Conservation (phyloP, 2,113 vertebrate species). For the Xiphophorus couchianus region DNA sequence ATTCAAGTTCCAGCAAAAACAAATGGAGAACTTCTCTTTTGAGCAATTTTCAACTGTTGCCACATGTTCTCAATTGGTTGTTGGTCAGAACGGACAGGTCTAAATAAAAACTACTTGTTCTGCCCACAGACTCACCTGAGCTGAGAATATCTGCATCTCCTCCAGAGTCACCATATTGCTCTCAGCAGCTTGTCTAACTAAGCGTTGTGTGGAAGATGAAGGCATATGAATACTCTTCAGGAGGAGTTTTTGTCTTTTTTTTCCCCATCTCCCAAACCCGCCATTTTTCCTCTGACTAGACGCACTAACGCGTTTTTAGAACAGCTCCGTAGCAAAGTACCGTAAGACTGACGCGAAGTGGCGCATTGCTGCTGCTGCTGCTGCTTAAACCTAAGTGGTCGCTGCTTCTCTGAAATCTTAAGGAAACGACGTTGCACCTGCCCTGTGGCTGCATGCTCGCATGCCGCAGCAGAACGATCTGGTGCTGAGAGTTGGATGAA, state of each 20-base stretch:
- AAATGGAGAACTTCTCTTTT: background rate
- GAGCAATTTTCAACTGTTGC: background rate
- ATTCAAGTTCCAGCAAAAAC: background rate
- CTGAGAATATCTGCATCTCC: background rate
- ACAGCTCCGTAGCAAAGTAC: background rate
- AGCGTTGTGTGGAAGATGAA: background rate
- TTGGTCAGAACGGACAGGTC: background rate
- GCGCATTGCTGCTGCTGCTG: background rate
- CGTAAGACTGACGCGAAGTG: slow-evolving; percentile 11
- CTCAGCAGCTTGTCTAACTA: too few species aligned
- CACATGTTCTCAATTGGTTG: background rate
- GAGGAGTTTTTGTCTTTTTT: background rate
- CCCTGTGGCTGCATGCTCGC: background rate
- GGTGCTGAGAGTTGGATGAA: slow-evolving; percentile 34
- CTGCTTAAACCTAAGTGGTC: background rate
- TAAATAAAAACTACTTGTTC: background rate
- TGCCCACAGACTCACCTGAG: background rate
- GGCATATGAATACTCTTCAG: background rate
- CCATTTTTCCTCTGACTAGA: background rate
- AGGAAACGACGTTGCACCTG: background rate
- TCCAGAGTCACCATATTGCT: background rate
- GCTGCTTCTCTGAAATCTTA: slow-evolving; percentile 17
- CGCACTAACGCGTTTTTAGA: slow-evolving; percentile 4
- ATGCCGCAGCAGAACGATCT: slow-evolving; percentile 8
- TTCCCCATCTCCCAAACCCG: background rate